Evolutionary conservation across 2,888 invertebrate species (phyloP).

Genomic region (Acleris laterana): DNA sequence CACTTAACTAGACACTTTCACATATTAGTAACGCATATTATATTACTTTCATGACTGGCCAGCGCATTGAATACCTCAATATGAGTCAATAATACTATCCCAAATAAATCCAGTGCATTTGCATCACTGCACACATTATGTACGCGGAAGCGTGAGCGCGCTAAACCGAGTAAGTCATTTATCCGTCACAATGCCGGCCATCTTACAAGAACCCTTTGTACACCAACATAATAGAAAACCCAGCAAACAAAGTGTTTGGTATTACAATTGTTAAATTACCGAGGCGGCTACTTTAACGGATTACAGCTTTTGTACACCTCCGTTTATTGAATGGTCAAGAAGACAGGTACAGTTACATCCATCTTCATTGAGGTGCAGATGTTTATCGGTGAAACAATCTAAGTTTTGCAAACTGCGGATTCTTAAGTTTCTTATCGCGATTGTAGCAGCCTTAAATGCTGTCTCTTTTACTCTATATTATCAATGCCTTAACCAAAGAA

Average conservation of each 20-base stretch:
- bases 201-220: conserved; percentile 62
- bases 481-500: not conserved
- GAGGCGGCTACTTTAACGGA: conserved; percentile 81
- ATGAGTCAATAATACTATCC: conserved; percentile 37
- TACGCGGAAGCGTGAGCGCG: conserved; percentile 69
- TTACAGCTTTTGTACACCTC: conserved; percentile 65
- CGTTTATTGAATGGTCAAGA: conserved; percentile 61
- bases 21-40: too few species aligned
- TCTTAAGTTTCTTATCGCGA: conserved; percentile 43
- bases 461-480: not conserved
- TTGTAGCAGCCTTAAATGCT: not conserved
- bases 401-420: conserved; percentile 68
- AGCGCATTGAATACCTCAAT: not conserved
- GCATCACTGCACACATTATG: conserved; percentile 70
- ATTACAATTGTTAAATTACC: conserved; percentile 63
- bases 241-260: conserved; percentile 64
- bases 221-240: conserved; percentile 58
- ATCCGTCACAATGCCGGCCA: conserved; percentile 57
- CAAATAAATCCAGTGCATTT: conserved; percentile 60
- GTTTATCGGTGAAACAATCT: conserved; percentile 79
- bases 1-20: too few species aligned
- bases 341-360: conserved; percentile 74
- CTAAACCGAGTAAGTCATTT: conserved; percentile 69
- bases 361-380: conserved; percentile 67
- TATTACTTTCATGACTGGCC: too few species aligned